Percentiles rank a stretch among this genome's conserved stretches.
These are phyloP conservation scores for Actinia equina DNA, from an alignment of 64 coral and sea anemone species.

Conservation along the genomic window DNA sequence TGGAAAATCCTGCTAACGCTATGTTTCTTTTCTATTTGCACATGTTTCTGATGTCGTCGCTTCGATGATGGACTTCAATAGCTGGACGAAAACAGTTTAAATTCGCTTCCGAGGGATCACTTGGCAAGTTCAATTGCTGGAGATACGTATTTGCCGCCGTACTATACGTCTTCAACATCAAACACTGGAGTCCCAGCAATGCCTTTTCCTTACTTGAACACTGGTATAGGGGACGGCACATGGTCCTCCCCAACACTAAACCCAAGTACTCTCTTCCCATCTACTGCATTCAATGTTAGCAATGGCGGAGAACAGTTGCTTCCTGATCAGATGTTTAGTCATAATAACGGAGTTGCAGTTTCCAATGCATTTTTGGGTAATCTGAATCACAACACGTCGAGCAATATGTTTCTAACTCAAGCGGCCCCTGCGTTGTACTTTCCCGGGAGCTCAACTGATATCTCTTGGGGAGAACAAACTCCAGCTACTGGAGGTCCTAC, in stretches of 20 bases:
- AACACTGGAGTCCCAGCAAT: constrained; percentile 91
- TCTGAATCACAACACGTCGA: constrained; percentile 78
- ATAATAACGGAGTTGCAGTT: constrained; percentile 87
- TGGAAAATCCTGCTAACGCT: constrained; percentile 47
- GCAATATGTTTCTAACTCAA: constrained; percentile 74
- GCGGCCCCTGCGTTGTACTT: constrained; percentile 87
- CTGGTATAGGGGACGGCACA: constrained; percentile 86
- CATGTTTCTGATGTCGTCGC: constrained; percentile 5
- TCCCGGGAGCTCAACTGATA: constrained; percentile 90
- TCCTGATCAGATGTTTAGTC: constrained; percentile 93
- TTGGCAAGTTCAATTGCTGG: constrained; percentile 70
- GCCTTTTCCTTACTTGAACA: constrained; percentile 94
- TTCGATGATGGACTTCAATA: constrained; percentile 9
- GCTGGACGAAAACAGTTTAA: constrained; percentile 79
- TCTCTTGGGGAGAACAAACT: constrained; percentile 94
- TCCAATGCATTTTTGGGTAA: constrained; percentile 82
- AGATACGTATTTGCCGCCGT: constrained; percentile 84
- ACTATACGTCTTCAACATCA: constrained; percentile 80
- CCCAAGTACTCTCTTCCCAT: constrained; percentile 90
- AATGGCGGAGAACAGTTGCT: constrained; percentile 85
- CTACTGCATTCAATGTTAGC: constrained; percentile 71
- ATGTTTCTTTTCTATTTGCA: constrained; percentile 62
- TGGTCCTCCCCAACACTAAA: constrained; percentile 90
- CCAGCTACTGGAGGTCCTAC: constrained; percentile 41
- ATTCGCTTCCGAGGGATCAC: constrained; percentile 61